Evolutionary conservation across 2,888 invertebrate species (phyloP).

Genomic region (Bombylius major): DNA sequence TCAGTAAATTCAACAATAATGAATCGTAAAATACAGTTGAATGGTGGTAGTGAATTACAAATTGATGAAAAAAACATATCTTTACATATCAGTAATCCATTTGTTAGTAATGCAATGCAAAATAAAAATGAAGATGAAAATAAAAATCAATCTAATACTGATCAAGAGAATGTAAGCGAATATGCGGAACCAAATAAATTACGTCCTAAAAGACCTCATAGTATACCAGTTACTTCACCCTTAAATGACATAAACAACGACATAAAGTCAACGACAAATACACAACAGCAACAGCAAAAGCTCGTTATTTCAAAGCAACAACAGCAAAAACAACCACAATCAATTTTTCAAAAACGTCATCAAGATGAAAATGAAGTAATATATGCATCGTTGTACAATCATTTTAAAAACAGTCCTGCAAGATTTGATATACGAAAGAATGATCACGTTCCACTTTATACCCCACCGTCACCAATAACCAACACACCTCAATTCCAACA

Average conservation of each 20-base stretch:
- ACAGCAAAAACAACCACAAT: constrained; percentile 6
- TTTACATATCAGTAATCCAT: constrained; percentile 19
- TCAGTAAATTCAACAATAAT: neutral
- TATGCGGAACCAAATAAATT: constrained; percentile 31
- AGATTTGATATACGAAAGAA: constrained; percentile 13
- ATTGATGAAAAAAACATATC: constrained; percentile 20
- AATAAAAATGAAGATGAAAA: neutral
- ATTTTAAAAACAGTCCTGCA: constrained; percentile 30
- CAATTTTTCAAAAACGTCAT: constrained; percentile 2
- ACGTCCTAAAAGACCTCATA: constrained; percentile 42
- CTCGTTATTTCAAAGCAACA: neutral
- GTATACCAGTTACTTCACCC: constrained; percentile 41
- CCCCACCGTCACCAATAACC: constrained; percentile 16
- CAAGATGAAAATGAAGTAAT: constrained; percentile 28
- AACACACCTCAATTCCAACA: neutral
- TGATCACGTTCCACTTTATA: constrained; percentile 15
- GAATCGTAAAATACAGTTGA: constrained; percentile 18
- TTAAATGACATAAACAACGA: constrained; percentile 16
- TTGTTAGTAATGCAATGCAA: constrained; percentile 8
- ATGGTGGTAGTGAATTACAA: constrained; percentile 18
- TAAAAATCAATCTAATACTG: constrained; percentile 1
- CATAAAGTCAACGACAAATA: constrained; percentile 12
- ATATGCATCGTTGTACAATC: constrained; percentile 31
- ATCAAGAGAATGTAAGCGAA: constrained; percentile 15
- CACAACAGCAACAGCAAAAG: constrained; percentile 9